phyloP scores from a whole-genome alignment of 2,113 vertebrate genomes.

The Epinephelus cyanopodus region DNA sequence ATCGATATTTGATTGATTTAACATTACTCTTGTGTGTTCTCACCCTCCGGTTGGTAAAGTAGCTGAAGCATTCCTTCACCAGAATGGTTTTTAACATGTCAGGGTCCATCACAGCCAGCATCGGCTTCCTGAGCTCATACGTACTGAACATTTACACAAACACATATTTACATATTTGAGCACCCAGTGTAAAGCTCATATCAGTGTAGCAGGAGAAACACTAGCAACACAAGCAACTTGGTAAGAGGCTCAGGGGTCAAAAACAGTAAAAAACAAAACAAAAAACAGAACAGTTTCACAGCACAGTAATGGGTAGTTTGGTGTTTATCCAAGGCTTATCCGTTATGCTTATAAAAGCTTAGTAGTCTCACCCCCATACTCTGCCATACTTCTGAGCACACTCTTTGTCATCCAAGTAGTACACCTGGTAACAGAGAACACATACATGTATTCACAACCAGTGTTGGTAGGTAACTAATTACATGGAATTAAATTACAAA shows the following conservation, averaged over 20 bases:
- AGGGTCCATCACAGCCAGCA: slow-evolving; percentile 63
- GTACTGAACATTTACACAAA: slow-evolving; percentile 44
- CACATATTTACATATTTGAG: neutral
- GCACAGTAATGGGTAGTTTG: neutral
- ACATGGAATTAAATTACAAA: too few species aligned
- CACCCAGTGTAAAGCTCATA: neutral
- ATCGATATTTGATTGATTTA: neutral
- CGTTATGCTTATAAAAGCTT: neutral
- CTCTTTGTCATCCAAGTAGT: slow-evolving; percentile 24
- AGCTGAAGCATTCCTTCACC: slow-evolving; percentile 67
- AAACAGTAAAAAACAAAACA: neutral
- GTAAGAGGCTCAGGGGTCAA: neutral
- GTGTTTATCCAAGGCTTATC: neutral
- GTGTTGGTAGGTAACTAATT: neutral
- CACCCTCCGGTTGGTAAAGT: slow-evolving; percentile 69
- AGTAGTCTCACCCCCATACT: slow-evolving; percentile 61
- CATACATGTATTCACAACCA: neutral
- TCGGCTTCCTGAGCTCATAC: slow-evolving; percentile 46
- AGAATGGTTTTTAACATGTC: slow-evolving; percentile 66
- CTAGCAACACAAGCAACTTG: neutral
- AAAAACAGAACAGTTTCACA: neutral
- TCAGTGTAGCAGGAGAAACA: neutral
- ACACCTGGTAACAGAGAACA: slow-evolving; percentile 37
- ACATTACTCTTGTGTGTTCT: slow-evolving; percentile 4
- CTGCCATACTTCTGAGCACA: slow-evolving; percentile 47